Evolutionary conservation across 2,113 vertebrate species (phyloP).

Genomic region (Damaliscus lunatus): DNA sequence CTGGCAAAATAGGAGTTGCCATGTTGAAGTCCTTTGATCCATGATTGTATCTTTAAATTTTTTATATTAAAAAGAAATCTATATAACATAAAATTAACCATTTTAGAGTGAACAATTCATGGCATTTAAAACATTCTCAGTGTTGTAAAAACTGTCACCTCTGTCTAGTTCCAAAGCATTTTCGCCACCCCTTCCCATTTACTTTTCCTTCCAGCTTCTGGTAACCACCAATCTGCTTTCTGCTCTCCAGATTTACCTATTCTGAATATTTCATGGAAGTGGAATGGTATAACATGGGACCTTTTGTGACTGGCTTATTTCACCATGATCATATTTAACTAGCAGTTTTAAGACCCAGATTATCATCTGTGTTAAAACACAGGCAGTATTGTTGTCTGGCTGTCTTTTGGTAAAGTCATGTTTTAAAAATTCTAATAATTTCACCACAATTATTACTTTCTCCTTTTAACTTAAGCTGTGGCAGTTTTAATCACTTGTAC

Average conservation of each 20-base stretch:
- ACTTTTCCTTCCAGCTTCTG: not conserved
- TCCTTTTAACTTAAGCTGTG: not conserved
- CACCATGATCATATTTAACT: not conserved
- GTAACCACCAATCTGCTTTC: not conserved
- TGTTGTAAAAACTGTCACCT: not conserved
- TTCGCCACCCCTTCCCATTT: not conserved
- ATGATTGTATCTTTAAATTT: not conserved
- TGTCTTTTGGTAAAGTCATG: not conserved
- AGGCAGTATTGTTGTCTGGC: not conserved
- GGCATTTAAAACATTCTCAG: not conserved
- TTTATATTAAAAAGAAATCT: not conserved
- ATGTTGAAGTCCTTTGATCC: not conserved
- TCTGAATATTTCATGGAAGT: not conserved
- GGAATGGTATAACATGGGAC: not conserved
- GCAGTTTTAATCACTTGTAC: not conserved
- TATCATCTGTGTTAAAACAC: not conserved
- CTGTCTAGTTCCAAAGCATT: not conserved
- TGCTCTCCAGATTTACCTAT: not conserved
- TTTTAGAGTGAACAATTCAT: not conserved
- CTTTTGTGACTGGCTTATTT: not conserved
- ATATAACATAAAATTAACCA: not conserved
- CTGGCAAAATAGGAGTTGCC: not conserved
- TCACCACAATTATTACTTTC: not conserved
- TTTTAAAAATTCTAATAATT: slow-evolving; percentile 23
- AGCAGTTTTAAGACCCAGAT: not conserved